Base-by-base conservation (phyloP, 2,113 vertebrate genomes). In the Zosterops borbonicus region DNA sequence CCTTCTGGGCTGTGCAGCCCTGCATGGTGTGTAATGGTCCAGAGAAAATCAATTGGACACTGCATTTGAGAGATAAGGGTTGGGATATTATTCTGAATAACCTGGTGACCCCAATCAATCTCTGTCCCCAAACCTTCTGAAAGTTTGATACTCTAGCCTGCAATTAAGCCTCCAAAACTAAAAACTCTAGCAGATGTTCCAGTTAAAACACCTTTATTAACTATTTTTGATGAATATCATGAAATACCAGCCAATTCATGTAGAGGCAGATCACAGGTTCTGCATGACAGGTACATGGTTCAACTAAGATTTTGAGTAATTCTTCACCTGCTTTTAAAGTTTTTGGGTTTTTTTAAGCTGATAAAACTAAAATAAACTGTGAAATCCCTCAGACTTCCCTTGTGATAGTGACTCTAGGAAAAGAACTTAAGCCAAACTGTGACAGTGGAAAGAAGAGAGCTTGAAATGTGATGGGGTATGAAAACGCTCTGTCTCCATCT, bases 31-130 rank as follows among this genome's bases (percentile, higher is more conserved):
- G 98, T 98, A 98, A 99, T 98, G 98, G 98, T 97, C 98, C 98
- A 98, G 95, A 98, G 98, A 98, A 98, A 99, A 99, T 99, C 98
- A 97, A 99, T 99, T 99, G 98, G 98, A 97, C 96, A 80, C 98
- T 98, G 97, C 95, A 75, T 97, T 98, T 97, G 96, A 98, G 97
- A 98, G 98, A 98, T 98, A 99, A 98, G 98, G 96, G 89, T 95
- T 96, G 94, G 95, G 97, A 96, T 98, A 97, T 97, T 97, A 98
- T 98, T 98, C 96, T 74, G 71, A 98, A 96, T 96, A 97, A 98
- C 98, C 98, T 96, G 92, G 96, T 98, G 99, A 99, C 99, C 98
- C 96, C 96, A 97, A 99, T 99, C 98, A 98, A 99, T 99, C 99
- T 99, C 98, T 98, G 98, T 99, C 98, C 96, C 90, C 94, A 95